A percentile compares a stretch with the other conserved stretches of the same genome.
These are phyloP conservation scores for Achlya flavicornis DNA, from an alignment of 2,888 invertebrate genomes.

Conservation along the genomic window DNA sequence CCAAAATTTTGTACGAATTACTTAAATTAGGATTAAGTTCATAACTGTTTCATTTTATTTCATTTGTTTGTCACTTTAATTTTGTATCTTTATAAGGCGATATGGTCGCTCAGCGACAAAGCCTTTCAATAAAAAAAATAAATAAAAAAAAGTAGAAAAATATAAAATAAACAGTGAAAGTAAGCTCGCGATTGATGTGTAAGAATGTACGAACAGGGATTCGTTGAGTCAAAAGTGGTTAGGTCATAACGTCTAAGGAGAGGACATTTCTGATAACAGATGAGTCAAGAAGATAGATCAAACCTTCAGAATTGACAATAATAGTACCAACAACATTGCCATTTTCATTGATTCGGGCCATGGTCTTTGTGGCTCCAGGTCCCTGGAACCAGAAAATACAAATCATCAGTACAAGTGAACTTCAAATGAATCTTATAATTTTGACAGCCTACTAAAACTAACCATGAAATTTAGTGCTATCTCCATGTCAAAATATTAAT, in stretches of 20 bases:
- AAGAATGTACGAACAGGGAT: too few relatives aligned
- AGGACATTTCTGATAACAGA: not conserved
- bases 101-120: too few relatives aligned
- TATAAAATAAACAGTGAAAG: not conserved
- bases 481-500: conserved; percentile 53
- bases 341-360: conserved; percentile 74
- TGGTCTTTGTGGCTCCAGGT: conserved; percentile 59
- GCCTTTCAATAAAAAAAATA: too few relatives aligned
- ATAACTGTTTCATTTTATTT: too few relatives aligned
- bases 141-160: not conserved
- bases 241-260: too few relatives aligned
- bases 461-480: conserved; percentile 77
- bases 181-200: too few relatives aligned
- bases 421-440: not conserved
- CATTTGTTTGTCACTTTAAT: too few relatives aligned
- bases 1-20: too few relatives aligned
- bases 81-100: too few relatives aligned
- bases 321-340: conserved; percentile 77
- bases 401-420: conserved; percentile 8
- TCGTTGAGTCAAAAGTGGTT: too few relatives aligned
- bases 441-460: conserved; percentile 15
- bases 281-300: not conserved
- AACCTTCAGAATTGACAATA: conserved; percentile 77
- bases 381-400: conserved; percentile 62
- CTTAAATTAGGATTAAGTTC: too few relatives aligned